Evolutionary conservation across 2,888 invertebrate genomes (phyloP).

Genomic region (Metallyticus violacea): DNA sequence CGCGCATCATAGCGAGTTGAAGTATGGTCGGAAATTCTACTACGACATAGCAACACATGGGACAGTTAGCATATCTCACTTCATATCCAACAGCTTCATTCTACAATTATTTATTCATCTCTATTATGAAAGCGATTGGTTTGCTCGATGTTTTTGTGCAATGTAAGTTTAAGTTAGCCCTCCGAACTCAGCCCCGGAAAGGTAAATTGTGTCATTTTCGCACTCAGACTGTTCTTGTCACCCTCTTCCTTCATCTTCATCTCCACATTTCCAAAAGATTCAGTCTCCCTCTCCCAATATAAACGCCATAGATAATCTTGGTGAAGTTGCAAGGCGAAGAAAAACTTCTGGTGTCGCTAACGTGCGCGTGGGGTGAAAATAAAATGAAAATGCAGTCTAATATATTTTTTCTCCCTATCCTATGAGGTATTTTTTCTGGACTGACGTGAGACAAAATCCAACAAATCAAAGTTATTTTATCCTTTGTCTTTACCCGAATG

Average conservation of each 20-base stretch:
- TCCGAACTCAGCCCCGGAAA: too few species aligned
- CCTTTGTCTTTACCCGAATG: neutral
- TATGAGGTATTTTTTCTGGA: neutral
- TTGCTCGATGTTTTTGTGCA: too few species aligned
- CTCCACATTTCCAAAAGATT: neutral
- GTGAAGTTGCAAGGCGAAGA: neutral
- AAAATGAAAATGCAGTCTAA: slow-evolving; percentile 9
- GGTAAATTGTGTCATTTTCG: neutral
- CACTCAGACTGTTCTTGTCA: neutral
- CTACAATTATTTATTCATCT: too few species aligned
- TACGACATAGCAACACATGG: too few species aligned
- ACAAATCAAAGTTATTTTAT: neutral
- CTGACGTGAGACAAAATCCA: neutral
- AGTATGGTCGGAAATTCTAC: too few species aligned
- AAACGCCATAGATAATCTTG: slow-evolving; percentile 3
- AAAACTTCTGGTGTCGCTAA: slow-evolving; percentile 6
- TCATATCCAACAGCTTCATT: too few species aligned
- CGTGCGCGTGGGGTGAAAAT: neutral
- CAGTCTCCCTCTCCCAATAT: neutral
- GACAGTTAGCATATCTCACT: too few species aligned
- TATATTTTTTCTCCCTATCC: neutral
- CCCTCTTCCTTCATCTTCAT: neutral
- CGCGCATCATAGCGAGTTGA: too few species aligned
- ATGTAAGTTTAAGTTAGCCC: too few species aligned
- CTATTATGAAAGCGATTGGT: too few species aligned